Conservation (phyloP, 2,113 vertebrate genomes). For the Prunella fulvescens region DNA sequence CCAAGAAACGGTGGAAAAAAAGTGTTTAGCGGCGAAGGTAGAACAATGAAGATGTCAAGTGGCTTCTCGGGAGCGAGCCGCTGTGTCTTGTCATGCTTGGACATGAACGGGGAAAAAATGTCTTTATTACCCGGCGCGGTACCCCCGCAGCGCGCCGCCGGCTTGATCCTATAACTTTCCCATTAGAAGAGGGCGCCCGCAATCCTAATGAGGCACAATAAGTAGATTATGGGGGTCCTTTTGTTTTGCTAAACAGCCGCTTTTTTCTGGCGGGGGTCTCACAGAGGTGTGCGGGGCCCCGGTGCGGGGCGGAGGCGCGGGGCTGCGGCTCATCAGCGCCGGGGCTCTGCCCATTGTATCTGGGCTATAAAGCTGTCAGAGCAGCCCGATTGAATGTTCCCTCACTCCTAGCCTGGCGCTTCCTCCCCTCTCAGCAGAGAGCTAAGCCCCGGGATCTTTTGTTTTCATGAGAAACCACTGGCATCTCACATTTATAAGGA, state of each 20-base stretch:
- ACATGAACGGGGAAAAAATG: constrained; percentile 46
- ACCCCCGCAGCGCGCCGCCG: constrained; percentile 47
- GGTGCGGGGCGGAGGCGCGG: background rate
- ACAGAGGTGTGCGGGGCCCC: constrained; percentile 55
- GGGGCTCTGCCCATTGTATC: constrained; percentile 69
- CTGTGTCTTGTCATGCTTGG: constrained; percentile 62
- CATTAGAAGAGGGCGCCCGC: constrained; percentile 55
- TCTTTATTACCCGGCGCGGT: constrained; percentile 66
- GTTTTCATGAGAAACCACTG: constrained; percentile 65
- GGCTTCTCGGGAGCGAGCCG: constrained; percentile 18
- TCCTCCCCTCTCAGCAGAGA: constrained; percentile 39
- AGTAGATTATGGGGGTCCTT: constrained; percentile 63
- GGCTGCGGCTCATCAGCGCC: constrained; percentile 40
- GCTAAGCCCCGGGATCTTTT: constrained; percentile 52
- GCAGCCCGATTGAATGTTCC: constrained; percentile 44
- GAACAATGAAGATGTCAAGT: constrained; percentile 71
- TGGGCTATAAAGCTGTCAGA: constrained; percentile 74
- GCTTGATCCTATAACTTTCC: constrained; percentile 62
- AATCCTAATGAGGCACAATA: constrained; percentile 66
- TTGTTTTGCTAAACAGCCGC: constrained; percentile 68
- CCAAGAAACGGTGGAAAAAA: background rate
- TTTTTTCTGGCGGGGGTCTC: constrained; percentile 19
- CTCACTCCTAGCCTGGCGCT: constrained; percentile 24
- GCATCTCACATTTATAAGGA: constrained; percentile 49
- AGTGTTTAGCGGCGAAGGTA: background rate